Percentiles rank a stretch among this genome's conserved stretches.
phyloP scores from a whole-genome alignment of 1,140 invertebrate species.

The Dolichoris vasculosae region DNA sequence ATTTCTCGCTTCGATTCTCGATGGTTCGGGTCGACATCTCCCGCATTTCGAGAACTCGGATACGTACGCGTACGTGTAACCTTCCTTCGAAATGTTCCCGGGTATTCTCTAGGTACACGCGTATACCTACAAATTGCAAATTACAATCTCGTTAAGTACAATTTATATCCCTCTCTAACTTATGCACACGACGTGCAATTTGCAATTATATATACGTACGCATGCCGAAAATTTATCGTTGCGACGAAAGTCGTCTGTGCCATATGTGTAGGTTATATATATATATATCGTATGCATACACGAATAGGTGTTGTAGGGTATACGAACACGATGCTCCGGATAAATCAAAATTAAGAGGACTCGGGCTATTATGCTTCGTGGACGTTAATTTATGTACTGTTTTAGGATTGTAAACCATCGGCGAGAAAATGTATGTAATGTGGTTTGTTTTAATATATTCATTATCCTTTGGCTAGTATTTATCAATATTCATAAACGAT shows the following conservation, averaged over 20 bases:
- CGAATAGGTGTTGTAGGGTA: neutral
- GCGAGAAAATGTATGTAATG: neutral
- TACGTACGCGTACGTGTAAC: neutral
- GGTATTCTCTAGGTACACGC: neutral
- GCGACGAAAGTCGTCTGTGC: constrained; percentile 16
- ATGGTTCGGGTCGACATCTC: neutral
- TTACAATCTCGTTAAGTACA: constrained; percentile 38
- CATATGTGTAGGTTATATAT: neutral
- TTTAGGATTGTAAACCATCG: constrained; percentile 37
- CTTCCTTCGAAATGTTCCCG: neutral
- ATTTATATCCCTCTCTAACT: constrained; percentile 36
- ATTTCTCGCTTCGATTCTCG: neutral
- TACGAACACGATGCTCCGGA: neutral
- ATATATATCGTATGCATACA: neutral
- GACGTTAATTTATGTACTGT: constrained; percentile 16
- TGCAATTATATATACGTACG: constrained; percentile 32
- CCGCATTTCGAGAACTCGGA: neutral
- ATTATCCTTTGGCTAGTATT: constrained; percentile 23
- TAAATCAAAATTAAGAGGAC: constrained; percentile 45
- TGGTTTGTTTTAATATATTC: constrained; percentile 23
- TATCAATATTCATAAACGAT: constrained; percentile 33
- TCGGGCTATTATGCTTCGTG: constrained; percentile 3
- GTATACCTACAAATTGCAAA: neutral
- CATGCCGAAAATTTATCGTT: constrained; percentile 35
- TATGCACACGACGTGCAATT: constrained; percentile 18